Evolutionary conservation across 2,113 vertebrate genomes (phyloP).

Genomic region (Grantiella picta): DNA sequence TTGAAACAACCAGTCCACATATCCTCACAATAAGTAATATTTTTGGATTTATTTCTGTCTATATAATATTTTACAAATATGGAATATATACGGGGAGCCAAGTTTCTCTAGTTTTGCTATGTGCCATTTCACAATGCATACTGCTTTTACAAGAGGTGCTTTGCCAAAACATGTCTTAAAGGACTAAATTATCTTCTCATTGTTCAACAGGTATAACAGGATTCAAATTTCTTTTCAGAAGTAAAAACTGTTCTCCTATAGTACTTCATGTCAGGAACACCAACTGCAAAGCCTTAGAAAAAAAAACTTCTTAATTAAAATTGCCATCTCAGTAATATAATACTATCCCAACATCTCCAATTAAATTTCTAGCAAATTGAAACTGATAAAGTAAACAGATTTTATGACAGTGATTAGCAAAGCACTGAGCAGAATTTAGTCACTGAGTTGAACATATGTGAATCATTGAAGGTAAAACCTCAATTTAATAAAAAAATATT

Average conservation of each 20-base stretch:
- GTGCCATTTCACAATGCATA: neutral
- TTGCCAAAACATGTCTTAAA: neutral
- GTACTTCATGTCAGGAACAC: neutral
- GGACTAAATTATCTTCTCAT: neutral
- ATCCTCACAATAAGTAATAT: neutral
- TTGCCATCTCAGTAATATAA: neutral
- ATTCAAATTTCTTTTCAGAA: neutral
- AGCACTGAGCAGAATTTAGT: neutral
- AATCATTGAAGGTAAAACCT: neutral
- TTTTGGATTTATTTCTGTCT: neutral
- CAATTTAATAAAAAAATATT: neutral
- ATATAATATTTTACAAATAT: neutral
- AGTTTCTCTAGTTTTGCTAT: neutral
- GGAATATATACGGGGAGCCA: neutral
- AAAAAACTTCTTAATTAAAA: neutral
- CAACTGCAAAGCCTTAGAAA: neutral
- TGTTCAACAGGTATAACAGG: conserved; percentile 19
- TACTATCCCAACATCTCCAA: neutral
- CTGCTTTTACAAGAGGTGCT: neutral
- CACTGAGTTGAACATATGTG: neutral
- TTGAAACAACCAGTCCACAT: neutral
- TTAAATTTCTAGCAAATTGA: conserved; percentile 33
- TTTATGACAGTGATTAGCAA: neutral
- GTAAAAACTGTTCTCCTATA: neutral
- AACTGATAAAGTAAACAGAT: conserved; percentile 7